Evolutionary conservation across 2,888 invertebrate species (phyloP).

Genomic region (Druceiella hillmani): DNA sequence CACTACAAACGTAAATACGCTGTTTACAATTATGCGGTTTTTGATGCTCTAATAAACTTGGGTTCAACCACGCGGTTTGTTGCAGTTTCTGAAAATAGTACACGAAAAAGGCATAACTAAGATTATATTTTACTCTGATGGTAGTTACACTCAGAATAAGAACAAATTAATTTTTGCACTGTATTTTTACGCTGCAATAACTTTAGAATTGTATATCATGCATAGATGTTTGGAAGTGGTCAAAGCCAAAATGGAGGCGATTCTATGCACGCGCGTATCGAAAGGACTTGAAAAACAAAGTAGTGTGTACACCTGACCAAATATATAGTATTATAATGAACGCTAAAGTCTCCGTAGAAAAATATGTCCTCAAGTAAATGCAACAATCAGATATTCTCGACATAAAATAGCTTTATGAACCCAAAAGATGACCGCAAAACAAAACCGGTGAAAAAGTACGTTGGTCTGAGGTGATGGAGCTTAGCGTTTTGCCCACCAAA

Average conservation of each 20-base stretch:
- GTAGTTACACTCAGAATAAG: slow-evolving; percentile 13
- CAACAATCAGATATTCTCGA: slow-evolving; percentile 9
- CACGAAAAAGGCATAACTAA: too few relatives aligned
- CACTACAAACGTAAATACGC: slow-evolving; percentile 23
- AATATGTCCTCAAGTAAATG: slow-evolving; percentile 10
- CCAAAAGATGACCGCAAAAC: too few relatives aligned
- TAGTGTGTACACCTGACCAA: too few relatives aligned
- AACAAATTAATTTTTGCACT: slow-evolving; percentile 14
- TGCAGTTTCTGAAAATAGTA: slow-evolving; percentile 13
- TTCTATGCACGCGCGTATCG: slow-evolving; percentile 5
- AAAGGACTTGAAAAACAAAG: too few relatives aligned
- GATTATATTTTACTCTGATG: slow-evolving; percentile 15
- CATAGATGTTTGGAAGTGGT: slow-evolving; percentile 4
- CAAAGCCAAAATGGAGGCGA: slow-evolving; percentile 6
- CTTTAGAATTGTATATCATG: neutral
- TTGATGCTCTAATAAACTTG: slow-evolving; percentile 15
- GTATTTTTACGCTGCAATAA: slow-evolving; percentile 7
- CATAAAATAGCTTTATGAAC: slow-evolving; percentile 7
- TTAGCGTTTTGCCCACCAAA: neutral
- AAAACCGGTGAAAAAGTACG: too few relatives aligned
- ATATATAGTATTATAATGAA: too few relatives aligned
- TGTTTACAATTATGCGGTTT: slow-evolving; percentile 24
- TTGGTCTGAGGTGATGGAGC: too few relatives aligned
- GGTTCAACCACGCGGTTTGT: slow-evolving; percentile 20
- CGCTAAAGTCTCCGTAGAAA: too few relatives aligned